Percentiles rank a stretch among this genome's conserved stretches.
These are phyloP conservation scores for Momotus momota DNA, from an alignment of 2,797 vertebrate species.

Conservation along the genomic window DNA sequence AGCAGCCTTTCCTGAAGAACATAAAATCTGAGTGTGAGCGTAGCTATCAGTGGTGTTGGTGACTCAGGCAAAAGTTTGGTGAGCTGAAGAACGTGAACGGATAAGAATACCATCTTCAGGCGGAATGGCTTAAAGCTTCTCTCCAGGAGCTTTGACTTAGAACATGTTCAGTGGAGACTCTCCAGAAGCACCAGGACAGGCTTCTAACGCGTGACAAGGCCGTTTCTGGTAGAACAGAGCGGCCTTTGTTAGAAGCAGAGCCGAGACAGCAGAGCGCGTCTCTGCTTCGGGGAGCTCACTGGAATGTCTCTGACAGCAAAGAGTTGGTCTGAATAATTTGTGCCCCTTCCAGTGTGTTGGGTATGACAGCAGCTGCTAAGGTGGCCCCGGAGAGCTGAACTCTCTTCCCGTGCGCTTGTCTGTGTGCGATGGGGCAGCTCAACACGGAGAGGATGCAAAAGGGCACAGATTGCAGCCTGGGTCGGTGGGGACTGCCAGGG, in stretches of 20 bases:
- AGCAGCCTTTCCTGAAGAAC: not conserved
- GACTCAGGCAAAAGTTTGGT: not conserved
- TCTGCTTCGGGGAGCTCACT: slow-evolving; percentile 62
- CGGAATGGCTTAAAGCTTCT: not conserved
- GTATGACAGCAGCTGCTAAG: not conserved
- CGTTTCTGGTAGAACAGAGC: slow-evolving; percentile 70
- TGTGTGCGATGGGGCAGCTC: accelerated
- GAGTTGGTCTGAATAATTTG: not conserved
- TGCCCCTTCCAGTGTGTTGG: not conserved
- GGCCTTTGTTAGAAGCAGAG: slow-evolving; percentile 66
- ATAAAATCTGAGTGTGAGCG: not conserved
- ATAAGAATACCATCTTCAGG: not conserved
- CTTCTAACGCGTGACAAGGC: slow-evolving; percentile 28
- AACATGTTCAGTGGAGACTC: slow-evolving; percentile 25
- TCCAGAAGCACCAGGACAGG: slow-evolving; percentile 49
- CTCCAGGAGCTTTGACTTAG: slow-evolving; percentile 28
- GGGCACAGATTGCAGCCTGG: accelerated
- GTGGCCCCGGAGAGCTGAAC: not conserved
- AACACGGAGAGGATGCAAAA: accelerated
- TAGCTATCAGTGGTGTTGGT: not conserved
- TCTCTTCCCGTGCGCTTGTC: accelerated
- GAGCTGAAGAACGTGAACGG: not conserved
- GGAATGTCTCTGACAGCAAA: slow-evolving; percentile 47
- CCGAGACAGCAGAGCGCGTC: not conserved
- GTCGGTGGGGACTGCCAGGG: not conserved